Evolutionary conservation across 2,888 invertebrate species (phyloP).

Genomic region (Chloromyia formosa): DNA sequence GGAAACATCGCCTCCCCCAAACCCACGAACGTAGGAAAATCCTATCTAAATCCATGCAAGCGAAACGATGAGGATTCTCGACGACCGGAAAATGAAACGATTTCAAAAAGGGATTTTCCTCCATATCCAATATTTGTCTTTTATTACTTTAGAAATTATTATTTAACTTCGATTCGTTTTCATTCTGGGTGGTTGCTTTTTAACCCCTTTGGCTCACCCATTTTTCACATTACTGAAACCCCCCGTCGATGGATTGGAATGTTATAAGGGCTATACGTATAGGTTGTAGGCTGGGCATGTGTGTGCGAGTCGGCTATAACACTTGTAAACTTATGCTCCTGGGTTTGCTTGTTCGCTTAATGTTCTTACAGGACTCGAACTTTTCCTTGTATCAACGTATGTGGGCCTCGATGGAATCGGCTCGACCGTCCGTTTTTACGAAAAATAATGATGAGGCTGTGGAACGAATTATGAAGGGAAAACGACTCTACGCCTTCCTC

Average conservation of each 20-base stretch:
- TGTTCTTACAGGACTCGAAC: conserved; percentile 73
- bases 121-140: conserved; percentile 37
- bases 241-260: not conserved
- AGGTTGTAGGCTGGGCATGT: not conserved
- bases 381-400: conserved; percentile 87
- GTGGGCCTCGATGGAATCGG: conserved; percentile 88
- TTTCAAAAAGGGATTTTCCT: conserved; percentile 24
- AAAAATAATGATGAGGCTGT: conserved; percentile 84
- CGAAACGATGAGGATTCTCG: not conserved
- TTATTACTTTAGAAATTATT: conserved; percentile 36
- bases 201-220: not conserved
- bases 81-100: conserved; percentile 34
- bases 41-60: not conserved
- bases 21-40: not conserved
- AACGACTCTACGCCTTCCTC: conserved; percentile 87
- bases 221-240: not conserved
- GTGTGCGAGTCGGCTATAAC: not conserved
- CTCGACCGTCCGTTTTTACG: conserved; percentile 83
- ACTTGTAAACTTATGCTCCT: not conserved
- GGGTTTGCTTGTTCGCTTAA: not conserved
- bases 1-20: not conserved
- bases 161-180: conserved; percentile 37
- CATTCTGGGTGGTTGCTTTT: conserved; percentile 12
- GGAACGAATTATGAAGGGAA: conserved; percentile 77
- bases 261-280: not conserved